These are phyloP conservation scores for Gopherus flavomarginatus DNA, from an alignment of 2,113 vertebrate genomes.

Conservation along the genomic window DNA sequence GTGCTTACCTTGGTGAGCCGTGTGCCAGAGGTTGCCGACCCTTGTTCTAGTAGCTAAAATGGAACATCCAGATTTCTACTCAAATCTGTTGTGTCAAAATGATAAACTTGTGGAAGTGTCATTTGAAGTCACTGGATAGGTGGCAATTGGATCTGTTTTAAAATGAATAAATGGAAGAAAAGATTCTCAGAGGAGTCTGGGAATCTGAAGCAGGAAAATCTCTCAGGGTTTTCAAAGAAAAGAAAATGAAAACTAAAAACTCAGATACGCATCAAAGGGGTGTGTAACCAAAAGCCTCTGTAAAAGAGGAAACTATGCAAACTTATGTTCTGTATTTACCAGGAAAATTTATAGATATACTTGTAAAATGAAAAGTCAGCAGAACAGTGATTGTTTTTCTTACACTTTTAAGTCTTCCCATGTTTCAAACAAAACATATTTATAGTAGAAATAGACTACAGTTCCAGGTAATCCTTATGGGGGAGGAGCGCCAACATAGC, in stretches of 20 bases:
- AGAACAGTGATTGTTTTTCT: neutral
- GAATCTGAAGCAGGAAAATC: neutral
- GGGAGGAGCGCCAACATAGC: neutral
- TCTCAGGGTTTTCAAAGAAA: neutral
- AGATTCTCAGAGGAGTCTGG: neutral
- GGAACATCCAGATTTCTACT: neutral
- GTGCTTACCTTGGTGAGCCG: no score
- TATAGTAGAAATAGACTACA: fast-evolving
- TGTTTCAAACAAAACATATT: fast-evolving
- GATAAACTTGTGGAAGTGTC: neutral
- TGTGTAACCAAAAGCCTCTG: neutral
- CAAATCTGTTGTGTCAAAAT: neutral
- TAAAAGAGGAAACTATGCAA: neutral
- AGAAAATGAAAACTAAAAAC: neutral
- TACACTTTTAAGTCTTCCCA: no score
- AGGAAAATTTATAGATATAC: neutral
- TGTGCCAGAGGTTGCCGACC: no score
- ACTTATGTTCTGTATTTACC: neutral
- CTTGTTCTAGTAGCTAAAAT: neutral
- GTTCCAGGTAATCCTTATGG: neutral
- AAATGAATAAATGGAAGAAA: neutral
- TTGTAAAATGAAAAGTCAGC: neutral
- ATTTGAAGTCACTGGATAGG: neutral
- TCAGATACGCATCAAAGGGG: neutral
- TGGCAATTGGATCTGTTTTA: neutral